Evolutionary conservation across 2,113 vertebrate species (phyloP).

Genomic region (Monopterus albus): DNA sequence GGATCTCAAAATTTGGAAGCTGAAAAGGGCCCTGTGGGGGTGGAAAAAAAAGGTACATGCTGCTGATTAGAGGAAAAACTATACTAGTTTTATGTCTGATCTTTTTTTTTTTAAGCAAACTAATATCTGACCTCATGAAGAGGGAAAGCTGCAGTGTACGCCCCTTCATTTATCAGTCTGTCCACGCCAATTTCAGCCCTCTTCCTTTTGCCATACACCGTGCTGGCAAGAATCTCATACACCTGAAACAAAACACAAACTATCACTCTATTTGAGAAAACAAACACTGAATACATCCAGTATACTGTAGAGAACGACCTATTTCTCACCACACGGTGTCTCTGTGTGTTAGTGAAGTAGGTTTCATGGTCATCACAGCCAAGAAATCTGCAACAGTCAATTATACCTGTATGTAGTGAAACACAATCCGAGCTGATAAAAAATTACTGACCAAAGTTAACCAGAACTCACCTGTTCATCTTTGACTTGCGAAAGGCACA

Average conservation of each 20-base stretch:
- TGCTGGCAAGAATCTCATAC: constrained; percentile 83
- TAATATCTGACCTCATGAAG: constrained; percentile 77
- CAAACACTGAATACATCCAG: neutral
- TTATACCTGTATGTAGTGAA: neutral
- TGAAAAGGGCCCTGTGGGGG: constrained; percentile 78
- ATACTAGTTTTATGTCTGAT: too few relatives aligned
- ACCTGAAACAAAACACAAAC: constrained; percentile 67
- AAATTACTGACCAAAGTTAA: neutral
- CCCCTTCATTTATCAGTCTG: constrained; percentile 80
- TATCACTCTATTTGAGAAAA: neutral
- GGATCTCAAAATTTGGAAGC: constrained; percentile 65
- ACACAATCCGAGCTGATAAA: neutral
- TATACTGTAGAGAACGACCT: neutral
- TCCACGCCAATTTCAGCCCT: constrained; percentile 82
- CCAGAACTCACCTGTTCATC: constrained; percentile 71
- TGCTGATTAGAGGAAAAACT: neutral
- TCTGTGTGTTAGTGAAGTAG: constrained; percentile 84
- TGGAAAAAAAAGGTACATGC: neutral
- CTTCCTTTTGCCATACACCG: constrained; percentile 81
- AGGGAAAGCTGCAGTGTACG: constrained; percentile 81
- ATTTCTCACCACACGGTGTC: constrained; percentile 82
- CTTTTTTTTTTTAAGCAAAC: neutral
- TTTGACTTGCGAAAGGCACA: constrained; percentile 82
- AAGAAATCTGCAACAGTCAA: constrained; percentile 77
- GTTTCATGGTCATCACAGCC: constrained; percentile 73